Evolutionary conservation across 1,140 invertebrate genomes (phyloP).

Genomic region (Magallana angulata): DNA sequence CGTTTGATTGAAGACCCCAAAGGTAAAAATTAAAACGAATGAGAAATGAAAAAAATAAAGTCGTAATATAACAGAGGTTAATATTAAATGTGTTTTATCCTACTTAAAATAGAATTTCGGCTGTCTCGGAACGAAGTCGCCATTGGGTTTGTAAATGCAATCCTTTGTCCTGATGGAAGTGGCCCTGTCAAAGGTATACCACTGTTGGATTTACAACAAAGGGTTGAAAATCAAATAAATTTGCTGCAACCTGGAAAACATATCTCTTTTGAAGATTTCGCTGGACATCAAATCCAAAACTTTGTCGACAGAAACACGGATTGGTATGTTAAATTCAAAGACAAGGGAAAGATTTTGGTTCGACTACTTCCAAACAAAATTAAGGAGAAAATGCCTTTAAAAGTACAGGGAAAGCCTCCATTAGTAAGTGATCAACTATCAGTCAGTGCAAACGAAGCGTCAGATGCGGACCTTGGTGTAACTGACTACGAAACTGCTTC

Average conservation of each 20-base stretch:
- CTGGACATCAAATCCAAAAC: background rate
- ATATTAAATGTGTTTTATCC: background rate
- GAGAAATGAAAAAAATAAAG: no score
- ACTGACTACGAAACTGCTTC: constrained; percentile 13
- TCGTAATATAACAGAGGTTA: no score
- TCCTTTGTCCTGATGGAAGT: background rate
- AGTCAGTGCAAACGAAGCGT: background rate
- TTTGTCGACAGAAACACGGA: background rate
- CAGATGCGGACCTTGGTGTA: background rate
- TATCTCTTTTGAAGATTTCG: background rate
- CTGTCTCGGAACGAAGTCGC: background rate
- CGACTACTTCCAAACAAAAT: background rate
- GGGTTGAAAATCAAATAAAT: background rate
- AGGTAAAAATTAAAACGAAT: background rate
- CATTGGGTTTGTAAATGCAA: background rate
- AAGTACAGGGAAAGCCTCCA: background rate
- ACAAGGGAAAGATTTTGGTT: background rate
- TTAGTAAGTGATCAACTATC: background rate
- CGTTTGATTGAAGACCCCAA: background rate
- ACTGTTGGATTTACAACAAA: background rate
- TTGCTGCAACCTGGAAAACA: background rate
- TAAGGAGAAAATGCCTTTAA: background rate
- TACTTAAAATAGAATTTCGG: background rate
- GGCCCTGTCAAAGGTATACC: background rate
- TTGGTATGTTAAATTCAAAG: background rate